A percentile compares a stretch with the other conserved stretches of the same genome.
These are phyloP conservation scores for Trypoxylon attenuatum DNA, from an alignment of 2,888 invertebrate genomes.

Conservation along the genomic window DNA sequence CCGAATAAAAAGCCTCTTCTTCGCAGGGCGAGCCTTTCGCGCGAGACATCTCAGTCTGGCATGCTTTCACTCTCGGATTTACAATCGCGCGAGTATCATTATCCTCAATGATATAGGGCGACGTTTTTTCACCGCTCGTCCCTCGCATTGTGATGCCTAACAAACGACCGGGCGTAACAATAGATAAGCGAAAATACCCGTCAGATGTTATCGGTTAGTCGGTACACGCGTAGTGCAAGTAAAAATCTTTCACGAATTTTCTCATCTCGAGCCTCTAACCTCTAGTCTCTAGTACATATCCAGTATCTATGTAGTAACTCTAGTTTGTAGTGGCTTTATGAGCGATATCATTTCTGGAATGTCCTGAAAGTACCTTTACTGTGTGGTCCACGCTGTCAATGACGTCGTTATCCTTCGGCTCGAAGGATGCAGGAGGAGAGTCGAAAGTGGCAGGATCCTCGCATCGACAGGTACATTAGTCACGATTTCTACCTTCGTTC, in stretches of 20 bases:
- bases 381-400: conserved; percentile 24
- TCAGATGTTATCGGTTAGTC: conserved; percentile 41
- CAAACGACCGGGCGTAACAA: conserved; percentile 37
- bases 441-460: conserved; percentile 3
- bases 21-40: too few relatives aligned
- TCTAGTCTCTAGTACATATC: too few relatives aligned
- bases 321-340: background rate
- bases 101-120: background rate
- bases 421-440: background rate
- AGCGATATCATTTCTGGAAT: conserved; percentile 13
- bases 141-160: conserved; percentile 24
- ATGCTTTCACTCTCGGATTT: background rate
- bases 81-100: background rate
- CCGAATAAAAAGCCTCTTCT: too few relatives aligned
- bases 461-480: conserved; percentile 44
- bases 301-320: too few relatives aligned
- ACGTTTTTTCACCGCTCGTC: conserved; percentile 1
- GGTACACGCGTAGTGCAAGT: conserved; percentile 18
- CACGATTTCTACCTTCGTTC: conserved; percentile 19
- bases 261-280: conserved; percentile 13
- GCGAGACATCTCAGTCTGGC: too few relatives aligned
- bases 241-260: conserved; percentile 26
- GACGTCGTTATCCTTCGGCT: conserved; percentile 5
- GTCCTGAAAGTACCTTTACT: conserved; percentile 9
- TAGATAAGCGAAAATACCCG: conserved; percentile 34